These are phyloP conservation scores for Therioaphis trifolii DNA, from an alignment of 2,888 invertebrate species.

Conservation along the genomic window DNA sequence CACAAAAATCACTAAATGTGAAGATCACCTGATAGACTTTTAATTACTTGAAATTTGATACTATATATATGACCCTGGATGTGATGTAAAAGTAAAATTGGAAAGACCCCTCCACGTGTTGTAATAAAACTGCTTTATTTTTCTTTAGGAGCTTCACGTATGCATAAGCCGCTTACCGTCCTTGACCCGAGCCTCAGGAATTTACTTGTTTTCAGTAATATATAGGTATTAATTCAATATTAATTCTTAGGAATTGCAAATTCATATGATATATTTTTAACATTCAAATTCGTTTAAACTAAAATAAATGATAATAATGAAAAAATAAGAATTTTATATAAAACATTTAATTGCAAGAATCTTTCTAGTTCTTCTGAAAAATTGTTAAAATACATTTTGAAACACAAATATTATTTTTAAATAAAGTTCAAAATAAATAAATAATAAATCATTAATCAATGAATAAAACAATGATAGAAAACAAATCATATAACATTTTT, in stretches of 20 bases:
- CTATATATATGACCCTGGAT: constrained; percentile 49
- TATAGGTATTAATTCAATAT: constrained; percentile 14
- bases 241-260: constrained; percentile 26
- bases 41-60: constrained; percentile 46
- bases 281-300: too few species aligned
- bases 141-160: constrained; percentile 55
- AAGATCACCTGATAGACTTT: constrained; percentile 2
- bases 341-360: too few species aligned
- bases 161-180: constrained; percentile 58
- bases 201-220: constrained; percentile 54
- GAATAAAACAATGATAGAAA: neutral
- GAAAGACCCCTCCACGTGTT: constrained; percentile 59
- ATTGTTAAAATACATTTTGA: too few species aligned
- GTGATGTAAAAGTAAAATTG: constrained; percentile 59
- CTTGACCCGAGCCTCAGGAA: constrained; percentile 62
- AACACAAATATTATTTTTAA: too few species aligned
- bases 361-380: too few species aligned
- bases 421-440: too few species aligned
- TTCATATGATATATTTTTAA: neutral
- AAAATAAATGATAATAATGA: too few species aligned
- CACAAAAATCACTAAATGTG: neutral
- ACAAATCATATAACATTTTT: neutral
- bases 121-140: constrained; percentile 62
- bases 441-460: neutral
- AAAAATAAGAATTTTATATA: too few species aligned